Percentiles rank a stretch among this genome's conserved stretches.
Evolutionary conservation across 2,113 vertebrate genomes (phyloP).

Genomic region (Hyla sarda): DNA sequence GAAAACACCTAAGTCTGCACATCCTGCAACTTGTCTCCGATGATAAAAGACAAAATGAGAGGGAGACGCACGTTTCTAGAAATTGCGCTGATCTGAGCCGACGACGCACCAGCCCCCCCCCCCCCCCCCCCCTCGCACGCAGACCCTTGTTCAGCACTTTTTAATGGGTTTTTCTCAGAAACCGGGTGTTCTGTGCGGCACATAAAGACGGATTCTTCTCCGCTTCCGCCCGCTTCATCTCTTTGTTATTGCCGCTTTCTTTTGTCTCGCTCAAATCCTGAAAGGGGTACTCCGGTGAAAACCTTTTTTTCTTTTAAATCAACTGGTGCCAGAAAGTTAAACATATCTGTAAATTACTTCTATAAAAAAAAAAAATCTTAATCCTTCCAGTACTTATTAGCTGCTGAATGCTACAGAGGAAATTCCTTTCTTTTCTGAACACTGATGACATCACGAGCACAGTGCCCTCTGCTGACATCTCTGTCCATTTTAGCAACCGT

Average conservation of each 20-base stretch:
- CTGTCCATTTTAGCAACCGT: no score
- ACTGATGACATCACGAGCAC: no score
- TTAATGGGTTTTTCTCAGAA: conserved; percentile 37
- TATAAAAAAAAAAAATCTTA: no score
- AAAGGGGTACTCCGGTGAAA: no score
- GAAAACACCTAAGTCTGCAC: conserved; percentile 37
- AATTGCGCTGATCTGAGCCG: background rate
- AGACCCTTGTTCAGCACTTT: conserved; percentile 15
- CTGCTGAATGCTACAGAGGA: no score
- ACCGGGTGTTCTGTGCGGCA: conserved; percentile 2
- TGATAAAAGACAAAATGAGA: conserved; percentile 51
- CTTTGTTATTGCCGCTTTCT: background rate
- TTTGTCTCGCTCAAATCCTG: background rate
- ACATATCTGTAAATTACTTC: no score
- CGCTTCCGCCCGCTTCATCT: background rate
- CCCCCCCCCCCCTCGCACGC: background rate
- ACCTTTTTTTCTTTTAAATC: no score
- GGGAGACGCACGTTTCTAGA: conserved; percentile 14
- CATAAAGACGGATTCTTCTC: conserved; percentile 4
- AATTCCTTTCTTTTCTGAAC: no score
- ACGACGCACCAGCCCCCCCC: no score
- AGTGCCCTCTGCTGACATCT: no score
- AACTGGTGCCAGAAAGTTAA: no score
- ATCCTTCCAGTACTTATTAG: no score
- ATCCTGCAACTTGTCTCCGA: conserved; percentile 9